A percentile compares a stretch with the other conserved stretches of the same genome.
Evolutionary conservation across 2,888 invertebrate species (phyloP).

Genomic region (Lochmaea capreae): DNA sequence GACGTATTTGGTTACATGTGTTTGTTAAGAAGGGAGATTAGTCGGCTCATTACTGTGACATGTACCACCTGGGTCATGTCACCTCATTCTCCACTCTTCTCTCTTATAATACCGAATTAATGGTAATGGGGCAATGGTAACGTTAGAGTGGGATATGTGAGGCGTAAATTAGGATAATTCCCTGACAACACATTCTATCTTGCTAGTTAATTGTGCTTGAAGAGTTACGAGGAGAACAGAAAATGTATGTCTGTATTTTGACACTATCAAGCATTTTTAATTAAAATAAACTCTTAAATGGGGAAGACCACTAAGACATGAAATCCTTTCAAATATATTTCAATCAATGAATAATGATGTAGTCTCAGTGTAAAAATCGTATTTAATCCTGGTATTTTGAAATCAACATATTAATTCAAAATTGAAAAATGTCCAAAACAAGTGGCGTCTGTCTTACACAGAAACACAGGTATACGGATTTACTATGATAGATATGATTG

Average conservation of each 20-base stretch:
- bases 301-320: no score
- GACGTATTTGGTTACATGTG: constrained; percentile 49
- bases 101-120: constrained; percentile 44
- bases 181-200: constrained; percentile 46
- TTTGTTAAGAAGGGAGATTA: constrained; percentile 52
- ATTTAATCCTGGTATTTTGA: no score
- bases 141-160: constrained; percentile 43
- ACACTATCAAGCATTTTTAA: not conserved
- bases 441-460: no score
- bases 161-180: constrained; percentile 56
- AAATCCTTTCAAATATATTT: no score
- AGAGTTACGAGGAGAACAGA: constrained; percentile 3
- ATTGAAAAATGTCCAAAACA: no score
- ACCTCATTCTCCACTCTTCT: constrained; percentile 22
- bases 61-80: constrained; percentile 59
- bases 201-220: constrained; percentile 14
- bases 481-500: no score
- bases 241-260: not conserved
- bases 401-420: no score
- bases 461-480: no score
- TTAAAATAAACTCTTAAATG: not conserved
- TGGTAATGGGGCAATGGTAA: constrained; percentile 33
- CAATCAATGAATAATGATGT: no score
- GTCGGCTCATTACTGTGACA: constrained; percentile 59
- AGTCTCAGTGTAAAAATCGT: no score